Evolutionary conservation across 2,888 invertebrate genomes (phyloP).

Genomic region (Epistrophe grossulariae): DNA sequence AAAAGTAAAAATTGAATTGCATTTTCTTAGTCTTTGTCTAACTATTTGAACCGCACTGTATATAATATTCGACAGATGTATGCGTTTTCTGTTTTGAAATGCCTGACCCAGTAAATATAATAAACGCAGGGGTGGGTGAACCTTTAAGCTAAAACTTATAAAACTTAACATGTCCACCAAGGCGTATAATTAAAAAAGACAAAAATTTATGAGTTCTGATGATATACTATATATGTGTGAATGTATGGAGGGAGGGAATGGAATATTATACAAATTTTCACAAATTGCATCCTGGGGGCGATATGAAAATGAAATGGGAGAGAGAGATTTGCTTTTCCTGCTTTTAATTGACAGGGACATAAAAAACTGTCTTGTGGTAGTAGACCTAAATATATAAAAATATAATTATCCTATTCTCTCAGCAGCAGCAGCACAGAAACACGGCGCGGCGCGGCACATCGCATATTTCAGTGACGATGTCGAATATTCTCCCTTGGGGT

Average conservation of each 20-base stretch:
- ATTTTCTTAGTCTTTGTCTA: neutral
- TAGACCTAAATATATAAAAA: constrained; percentile 58
- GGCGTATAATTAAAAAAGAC: constrained; percentile 61
- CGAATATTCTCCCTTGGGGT: constrained; percentile 38
- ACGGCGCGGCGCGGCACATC: neutral
- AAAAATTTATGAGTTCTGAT: constrained; percentile 50
- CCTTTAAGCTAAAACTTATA: constrained; percentile 45
- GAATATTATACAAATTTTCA: constrained; percentile 38
- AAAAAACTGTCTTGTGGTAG: constrained; percentile 43
- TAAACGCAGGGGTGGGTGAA: constrained; percentile 50
- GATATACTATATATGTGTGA: too few relatives aligned
- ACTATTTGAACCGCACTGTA: constrained; percentile 9
- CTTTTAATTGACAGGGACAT: constrained; percentile 61
- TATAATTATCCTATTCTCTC: constrained; percentile 55
- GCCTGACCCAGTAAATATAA: constrained; percentile 64
- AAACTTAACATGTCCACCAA: constrained; percentile 41
- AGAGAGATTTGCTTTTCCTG: constrained; percentile 31
- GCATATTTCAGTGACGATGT: neutral
- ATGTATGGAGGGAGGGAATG: neutral
- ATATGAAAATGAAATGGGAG: constrained; percentile 43
- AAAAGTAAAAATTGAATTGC: too few relatives aligned
- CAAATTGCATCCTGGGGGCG: constrained; percentile 72
- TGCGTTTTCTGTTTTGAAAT: constrained; percentile 19
- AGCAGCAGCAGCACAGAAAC: neutral
- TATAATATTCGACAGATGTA: neutral